These are phyloP conservation scores for Coecobrya sp. DNA, from an alignment of 2,888 invertebrate species.

Conservation along the genomic window DNA sequence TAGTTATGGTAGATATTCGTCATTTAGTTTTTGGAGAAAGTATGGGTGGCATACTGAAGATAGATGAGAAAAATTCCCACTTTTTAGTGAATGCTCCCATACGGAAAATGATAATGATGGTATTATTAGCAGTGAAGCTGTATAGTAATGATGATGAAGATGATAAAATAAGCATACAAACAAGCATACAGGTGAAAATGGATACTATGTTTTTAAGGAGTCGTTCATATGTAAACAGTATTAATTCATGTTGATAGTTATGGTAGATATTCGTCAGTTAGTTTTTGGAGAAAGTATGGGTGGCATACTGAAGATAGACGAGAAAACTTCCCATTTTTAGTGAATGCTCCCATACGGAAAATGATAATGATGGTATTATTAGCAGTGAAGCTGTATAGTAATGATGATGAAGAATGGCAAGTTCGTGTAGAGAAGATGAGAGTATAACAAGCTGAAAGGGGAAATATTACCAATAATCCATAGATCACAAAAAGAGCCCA, in stretches of 20 bases:
- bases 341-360: background rate
- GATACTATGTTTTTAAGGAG: background rate
- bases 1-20: too few relatives aligned
- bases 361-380: conserved; percentile 54
- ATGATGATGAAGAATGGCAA: conserved; percentile 49
- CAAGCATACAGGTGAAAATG: background rate
- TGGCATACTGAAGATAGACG: too few relatives aligned
- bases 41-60: too few relatives aligned
- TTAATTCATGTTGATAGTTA: too few relatives aligned
- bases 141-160: background rate
- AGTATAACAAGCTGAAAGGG: conserved; percentile 38
- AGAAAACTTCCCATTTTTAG: background rate
- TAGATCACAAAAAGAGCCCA: conserved; percentile 36
- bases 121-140: conserved; percentile 28
- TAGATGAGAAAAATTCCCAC: background rate
- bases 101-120: conserved; percentile 8
- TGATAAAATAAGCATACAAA: background rate
- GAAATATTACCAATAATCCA: conserved; percentile 52
- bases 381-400: background rate
- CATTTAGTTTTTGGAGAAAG: too few relatives aligned
- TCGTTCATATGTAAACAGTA: background rate
- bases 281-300: too few relatives aligned
- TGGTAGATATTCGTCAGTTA: too few relatives aligned
- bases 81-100: background rate
- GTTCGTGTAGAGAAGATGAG: conserved; percentile 53